Conservation (phyloP, 2,797 vertebrate genomes). For the Muraenolepis orangiensis region DNA sequence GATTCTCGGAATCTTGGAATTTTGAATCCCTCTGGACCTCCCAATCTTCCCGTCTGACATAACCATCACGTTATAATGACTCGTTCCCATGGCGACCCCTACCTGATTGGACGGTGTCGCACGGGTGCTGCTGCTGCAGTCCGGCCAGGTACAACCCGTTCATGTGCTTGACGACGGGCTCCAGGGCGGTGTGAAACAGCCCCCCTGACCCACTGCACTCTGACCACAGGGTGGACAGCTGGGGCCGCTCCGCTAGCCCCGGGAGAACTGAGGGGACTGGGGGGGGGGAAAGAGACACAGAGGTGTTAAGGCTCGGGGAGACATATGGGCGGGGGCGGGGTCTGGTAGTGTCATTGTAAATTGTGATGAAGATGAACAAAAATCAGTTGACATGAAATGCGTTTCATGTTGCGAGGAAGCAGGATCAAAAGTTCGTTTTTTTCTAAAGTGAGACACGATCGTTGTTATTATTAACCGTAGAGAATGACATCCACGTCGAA, state of each 20-base stretch:
- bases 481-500: neutral
- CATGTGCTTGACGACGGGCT: conserved; percentile 83
- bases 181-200: conserved; percentile 87
- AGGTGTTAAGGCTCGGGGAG: neutral
- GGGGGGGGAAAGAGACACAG: neutral
- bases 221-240: conserved; percentile 87
- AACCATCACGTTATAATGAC: neutral
- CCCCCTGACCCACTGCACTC: conserved; percentile 83
- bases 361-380: neutral
- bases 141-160: conserved; percentile 74
- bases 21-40: neutral
- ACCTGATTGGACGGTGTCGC: conserved; percentile 80
- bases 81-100: too few relatives aligned
- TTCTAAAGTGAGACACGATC: neutral
- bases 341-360: too few relatives aligned
- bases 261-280: conserved; percentile 78
- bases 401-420: neutral
- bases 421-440: neutral
- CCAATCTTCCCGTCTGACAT: neutral
- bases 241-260: conserved; percentile 79
- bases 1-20: too few relatives aligned
- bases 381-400: neutral
- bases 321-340: too few relatives aligned
- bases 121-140: conserved; percentile 79
- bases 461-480: neutral